Conservation (phyloP, 2,113 vertebrate genomes). For the Ammodytes dubius region DNA sequence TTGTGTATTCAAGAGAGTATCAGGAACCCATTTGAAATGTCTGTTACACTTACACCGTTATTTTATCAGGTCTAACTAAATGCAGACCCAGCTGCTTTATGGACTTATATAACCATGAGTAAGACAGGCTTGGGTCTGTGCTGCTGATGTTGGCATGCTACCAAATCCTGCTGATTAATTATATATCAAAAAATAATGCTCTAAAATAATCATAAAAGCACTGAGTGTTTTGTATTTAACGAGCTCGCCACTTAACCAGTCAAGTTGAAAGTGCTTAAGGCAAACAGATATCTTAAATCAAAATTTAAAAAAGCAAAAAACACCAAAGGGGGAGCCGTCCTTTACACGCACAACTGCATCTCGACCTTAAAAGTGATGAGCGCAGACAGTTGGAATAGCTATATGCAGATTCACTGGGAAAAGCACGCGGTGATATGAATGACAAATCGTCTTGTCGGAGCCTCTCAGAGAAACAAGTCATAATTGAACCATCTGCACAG, state of each 20-base stretch:
- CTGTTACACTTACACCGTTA: background rate
- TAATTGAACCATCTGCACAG: constrained; percentile 63
- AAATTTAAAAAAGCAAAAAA: background rate
- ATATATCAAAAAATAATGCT: background rate
- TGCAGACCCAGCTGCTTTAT: background rate
- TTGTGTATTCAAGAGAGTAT: background rate
- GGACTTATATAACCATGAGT: constrained; percentile 16
- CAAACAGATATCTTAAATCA: constrained; percentile 7
- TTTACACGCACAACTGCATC: constrained; percentile 17
- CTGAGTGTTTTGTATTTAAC: background rate
- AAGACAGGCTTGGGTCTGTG: background rate
- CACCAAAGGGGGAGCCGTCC: background rate
- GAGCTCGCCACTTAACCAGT: background rate
- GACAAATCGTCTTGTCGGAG: constrained; percentile 42
- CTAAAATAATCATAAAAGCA: background rate
- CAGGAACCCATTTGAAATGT: background rate
- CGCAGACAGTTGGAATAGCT: background rate
- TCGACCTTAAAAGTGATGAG: constrained; percentile 20
- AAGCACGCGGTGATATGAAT: constrained; percentile 24
- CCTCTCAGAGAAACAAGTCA: constrained; percentile 37
- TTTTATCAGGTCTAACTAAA: background rate
- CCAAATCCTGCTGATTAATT: background rate
- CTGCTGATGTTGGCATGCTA: background rate
- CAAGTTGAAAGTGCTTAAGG: background rate
- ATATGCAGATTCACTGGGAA: constrained; percentile 21